Evolutionary conservation across 1,140 invertebrate genomes (phyloP), one percentile per base, ranked within the genome.

Genomic region (Eufriesea mexicana): DNA sequence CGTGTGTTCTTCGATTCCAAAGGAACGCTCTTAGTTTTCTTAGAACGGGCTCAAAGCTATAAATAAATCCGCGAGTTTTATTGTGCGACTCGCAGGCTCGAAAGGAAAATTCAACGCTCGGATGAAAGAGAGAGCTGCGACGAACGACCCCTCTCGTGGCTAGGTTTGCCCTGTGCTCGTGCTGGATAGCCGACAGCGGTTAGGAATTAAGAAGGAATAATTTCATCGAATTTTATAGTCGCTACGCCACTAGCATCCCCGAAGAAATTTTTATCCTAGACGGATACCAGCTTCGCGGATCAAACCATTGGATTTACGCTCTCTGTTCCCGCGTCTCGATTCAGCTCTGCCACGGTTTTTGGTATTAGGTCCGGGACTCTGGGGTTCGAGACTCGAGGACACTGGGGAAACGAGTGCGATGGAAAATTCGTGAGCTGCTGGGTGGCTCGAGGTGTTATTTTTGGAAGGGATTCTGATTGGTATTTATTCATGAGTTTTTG

Each of bases 11-110:
- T 83, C 86, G 84, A 87, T 84, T 86, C 55, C 64, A 70, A 83
- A 79, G 79, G 62, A 78, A 74, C 71, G 80, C 64, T 71, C 45
- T 77, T 73, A 64, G 84, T 86, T 84, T 75, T 76, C 82, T 35
- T 35, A 35, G 71, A 51, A 64, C 62, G 51, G 61, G 68, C 67
- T 73, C 73, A 66, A 84, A 88, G 70, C 73, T 78, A 87, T 88
- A 87, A 87, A 88, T 86, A 87, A 87, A 84, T 88, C 86, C 49
- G 55, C 35, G 25, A 47, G 74, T 70, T 79, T 84, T 86, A 86
- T 84, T 78, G 71, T 62, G 59, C 75, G 59, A 67, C 35, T 51
- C n/a, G n/a, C n/a, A n/a, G n/a, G n/a, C n/a, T n/a, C 61, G 84
- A 71, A 74, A 61, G 23, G 42, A 66, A 73, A 72, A 84, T 45